Evolutionary conservation across 2,113 vertebrate genomes (phyloP).

Genomic region (Clarias batrachus): DNA sequence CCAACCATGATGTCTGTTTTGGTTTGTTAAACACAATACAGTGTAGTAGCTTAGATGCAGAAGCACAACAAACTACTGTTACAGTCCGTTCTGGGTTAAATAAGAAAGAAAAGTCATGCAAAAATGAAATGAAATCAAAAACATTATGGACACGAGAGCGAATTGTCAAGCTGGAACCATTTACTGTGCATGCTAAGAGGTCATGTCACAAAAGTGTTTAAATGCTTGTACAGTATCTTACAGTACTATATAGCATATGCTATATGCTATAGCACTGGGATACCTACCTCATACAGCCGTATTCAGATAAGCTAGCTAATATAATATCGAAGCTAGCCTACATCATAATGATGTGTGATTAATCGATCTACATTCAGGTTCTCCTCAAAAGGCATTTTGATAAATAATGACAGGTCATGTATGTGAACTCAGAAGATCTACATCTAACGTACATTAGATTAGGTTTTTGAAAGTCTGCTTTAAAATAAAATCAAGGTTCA

Average conservation of each 20-base stretch:
- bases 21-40: background rate
- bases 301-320: too few relatives aligned
- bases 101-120: background rate
- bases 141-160: background rate
- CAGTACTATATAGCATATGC: background rate
- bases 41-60: background rate
- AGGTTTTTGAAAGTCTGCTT: too few relatives aligned
- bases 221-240: background rate
- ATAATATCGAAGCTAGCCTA: too few relatives aligned
- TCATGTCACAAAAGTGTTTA: background rate
- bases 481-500: too few relatives aligned
- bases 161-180: background rate
- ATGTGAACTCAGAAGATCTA: too few relatives aligned
- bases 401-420: too few relatives aligned
- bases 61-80: background rate
- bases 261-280: background rate
- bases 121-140: background rate
- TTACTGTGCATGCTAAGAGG: background rate
- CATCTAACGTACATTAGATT: too few relatives aligned
- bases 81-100: background rate
- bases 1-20: constrained; percentile 12
- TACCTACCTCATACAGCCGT: background rate
- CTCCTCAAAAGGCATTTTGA: too few relatives aligned
- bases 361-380: too few relatives aligned
- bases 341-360: too few relatives aligned